Evolutionary conservation across 2,113 vertebrate genomes (phyloP), one percentile per base, ranked within the genome.

Genomic region (Clinocottus analis): DNA sequence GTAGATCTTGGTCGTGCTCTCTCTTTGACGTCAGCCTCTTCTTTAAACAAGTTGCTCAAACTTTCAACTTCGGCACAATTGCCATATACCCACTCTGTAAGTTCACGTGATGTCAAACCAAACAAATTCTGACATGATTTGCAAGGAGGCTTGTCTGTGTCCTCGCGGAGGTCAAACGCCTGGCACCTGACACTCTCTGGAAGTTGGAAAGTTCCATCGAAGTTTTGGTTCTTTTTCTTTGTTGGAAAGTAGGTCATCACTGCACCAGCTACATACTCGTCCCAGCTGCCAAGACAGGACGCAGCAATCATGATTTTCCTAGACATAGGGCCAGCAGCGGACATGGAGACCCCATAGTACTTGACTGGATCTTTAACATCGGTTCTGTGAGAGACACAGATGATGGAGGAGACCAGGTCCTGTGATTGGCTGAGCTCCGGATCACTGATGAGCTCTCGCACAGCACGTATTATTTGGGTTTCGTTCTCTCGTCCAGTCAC

Each of bases 301-400:
- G 72, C 64, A 19, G 21, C 81, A 14, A 77, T 0, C 16, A 87
- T 0, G 10, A 86, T 61, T 58, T 0, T 1, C 19, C 63, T 5
- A 0, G 55, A 1, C 13, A 0, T 0, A 0, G 0, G 0, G 1
- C 7, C 47, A 21, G 3, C 1, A 3, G 75, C 62, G 68, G 85
- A 87, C 64, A 87, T 82, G 60, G 88, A 87, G 27, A 87, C 78
- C 25, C 88, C 83, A 3, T 82, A 90, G 65, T 62, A n/a, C 12
- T 9, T 74, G 12, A 0, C 5, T 41, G 71, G 61, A 23, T 19
- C 0, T 19, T 1, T 1, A 59, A 0, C 0, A 0, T 21, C 7
- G 10, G 6, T 17, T 1, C 0, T 49, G 23, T 75, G 49, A 49
- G 72, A 86, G 51, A 90, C n/a, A n/a, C 88, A 90, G 41, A 86